Percentiles rank a stretch among this genome's conserved stretches.
phyloP scores from a whole-genome alignment of 2,888 invertebrate species.

The Melipona beecheii region DNA sequence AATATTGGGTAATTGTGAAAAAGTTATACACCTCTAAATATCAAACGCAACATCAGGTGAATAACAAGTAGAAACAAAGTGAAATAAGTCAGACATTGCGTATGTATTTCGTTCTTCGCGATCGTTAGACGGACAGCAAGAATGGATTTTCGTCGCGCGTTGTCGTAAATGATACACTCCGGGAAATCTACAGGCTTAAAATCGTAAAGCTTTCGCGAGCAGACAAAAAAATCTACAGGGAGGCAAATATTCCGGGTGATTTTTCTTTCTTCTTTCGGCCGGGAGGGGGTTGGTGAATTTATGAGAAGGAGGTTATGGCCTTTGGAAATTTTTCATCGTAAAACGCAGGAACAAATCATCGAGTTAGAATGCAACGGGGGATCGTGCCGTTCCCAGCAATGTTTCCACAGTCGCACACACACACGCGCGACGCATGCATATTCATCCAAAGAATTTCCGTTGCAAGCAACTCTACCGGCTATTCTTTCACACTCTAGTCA shows the following conservation, averaged over 20 bases:
- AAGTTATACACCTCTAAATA: too few relatives aligned
- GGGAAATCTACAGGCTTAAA: slow-evolving; percentile 1
- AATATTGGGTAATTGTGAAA: too few relatives aligned
- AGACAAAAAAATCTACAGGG: slow-evolving; percentile 25
- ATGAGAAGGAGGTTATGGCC: slow-evolving; percentile 28
- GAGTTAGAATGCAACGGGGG: slow-evolving; percentile 36
- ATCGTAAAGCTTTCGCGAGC: slow-evolving; percentile 13
- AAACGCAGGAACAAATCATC: slow-evolving; percentile 51
- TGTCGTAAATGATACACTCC: slow-evolving; percentile 12
- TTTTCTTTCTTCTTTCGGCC: slow-evolving; percentile 20
- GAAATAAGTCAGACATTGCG: slow-evolving; percentile 23
- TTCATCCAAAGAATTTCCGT: slow-evolving; percentile 46
- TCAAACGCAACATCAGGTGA: not conserved
- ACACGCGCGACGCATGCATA: slow-evolving; percentile 31
- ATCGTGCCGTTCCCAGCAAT: slow-evolving; percentile 26
- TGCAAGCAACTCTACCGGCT: slow-evolving; percentile 1
- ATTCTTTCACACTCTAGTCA: slow-evolving; percentile 32
- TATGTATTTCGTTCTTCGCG: not conserved
- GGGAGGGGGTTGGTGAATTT: slow-evolving; percentile 23
- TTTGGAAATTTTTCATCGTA: slow-evolving; percentile 47
- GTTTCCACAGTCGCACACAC: slow-evolving; percentile 35
- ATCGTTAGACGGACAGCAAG: not conserved
- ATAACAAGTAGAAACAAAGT: slow-evolving; percentile 6
- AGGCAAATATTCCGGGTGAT: slow-evolving; percentile 27
- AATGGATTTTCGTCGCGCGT: slow-evolving; percentile 14